Conservation (phyloP, 2,888 invertebrate species). For the Onthophagus sagittarius region DNA sequence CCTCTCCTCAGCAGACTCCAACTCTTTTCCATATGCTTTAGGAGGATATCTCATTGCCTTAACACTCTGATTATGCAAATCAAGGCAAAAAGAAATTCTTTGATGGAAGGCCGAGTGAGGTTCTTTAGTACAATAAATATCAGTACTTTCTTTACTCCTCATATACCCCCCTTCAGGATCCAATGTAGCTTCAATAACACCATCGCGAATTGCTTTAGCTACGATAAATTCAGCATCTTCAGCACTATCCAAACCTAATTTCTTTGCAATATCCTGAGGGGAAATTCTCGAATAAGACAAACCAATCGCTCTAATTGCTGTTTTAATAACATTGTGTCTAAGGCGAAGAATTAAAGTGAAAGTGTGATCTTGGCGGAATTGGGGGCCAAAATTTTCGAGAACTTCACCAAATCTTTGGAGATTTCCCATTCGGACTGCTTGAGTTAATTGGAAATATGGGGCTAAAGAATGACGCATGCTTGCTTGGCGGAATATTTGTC, state of each 20-base stretch:
- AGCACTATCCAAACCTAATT: constrained; percentile 88
- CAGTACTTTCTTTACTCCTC: constrained; percentile 95
- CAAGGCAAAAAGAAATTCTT: constrained; percentile 94
- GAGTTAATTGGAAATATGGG: constrained; percentile 96
- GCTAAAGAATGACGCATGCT: constrained; percentile 83
- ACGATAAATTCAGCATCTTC: constrained; percentile 99
- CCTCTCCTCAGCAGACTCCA: constrained; percentile 95
- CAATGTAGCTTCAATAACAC: constrained; percentile 95
- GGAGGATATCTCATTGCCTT: constrained; percentile 99
- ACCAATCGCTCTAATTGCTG: constrained; percentile 94
- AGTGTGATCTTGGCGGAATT: constrained; percentile 92
- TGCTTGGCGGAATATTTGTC: constrained; percentile 91
- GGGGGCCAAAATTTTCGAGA: constrained; percentile 82
- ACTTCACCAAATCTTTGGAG: constrained; percentile 92
- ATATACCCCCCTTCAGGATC: constrained; percentile 95
- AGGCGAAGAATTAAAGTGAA: constrained; percentile 93
- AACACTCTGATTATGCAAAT: constrained; percentile 97
- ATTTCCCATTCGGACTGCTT: constrained; percentile 94
- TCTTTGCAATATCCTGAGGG: constrained; percentile 89
- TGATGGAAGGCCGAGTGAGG: constrained; percentile 96
- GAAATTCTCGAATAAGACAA: constrained; percentile 95
- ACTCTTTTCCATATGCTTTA: constrained; percentile 95
- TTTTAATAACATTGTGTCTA: constrained; percentile 98
- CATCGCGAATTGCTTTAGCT: constrained; percentile 95
- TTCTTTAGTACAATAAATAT: constrained; percentile 94